A percentile compares a stretch with the other conserved stretches of the same genome.
phyloP scores from a whole-genome alignment of 2,113 vertebrate species.

The Rhineura floridana region DNA sequence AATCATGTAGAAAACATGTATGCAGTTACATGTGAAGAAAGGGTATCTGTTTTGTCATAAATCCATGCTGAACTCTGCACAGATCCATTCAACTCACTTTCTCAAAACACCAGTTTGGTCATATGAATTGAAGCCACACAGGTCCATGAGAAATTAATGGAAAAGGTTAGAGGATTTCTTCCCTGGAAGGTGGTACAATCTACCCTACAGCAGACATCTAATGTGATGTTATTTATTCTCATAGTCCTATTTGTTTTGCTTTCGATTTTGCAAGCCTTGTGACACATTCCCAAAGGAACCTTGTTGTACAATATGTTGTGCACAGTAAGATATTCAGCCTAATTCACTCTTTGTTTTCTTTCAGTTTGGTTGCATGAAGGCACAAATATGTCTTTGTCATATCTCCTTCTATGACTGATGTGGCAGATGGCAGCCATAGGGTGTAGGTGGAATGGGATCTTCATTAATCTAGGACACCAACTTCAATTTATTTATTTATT shows the following conservation, averaged over 20 bases:
- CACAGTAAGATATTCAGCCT: constrained; percentile 75
- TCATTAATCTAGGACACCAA: constrained; percentile 73
- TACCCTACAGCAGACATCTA: constrained; percentile 68
- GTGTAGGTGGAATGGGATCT: constrained; percentile 73
- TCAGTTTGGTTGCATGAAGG: constrained; percentile 72
- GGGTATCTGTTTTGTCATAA: neutral
- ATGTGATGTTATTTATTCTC: constrained; percentile 79
- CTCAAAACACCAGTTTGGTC: neutral
- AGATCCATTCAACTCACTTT: neutral
- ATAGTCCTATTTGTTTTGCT: constrained; percentile 78
- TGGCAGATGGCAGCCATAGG: constrained; percentile 74
- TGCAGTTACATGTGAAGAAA: neutral
- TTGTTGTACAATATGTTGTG: constrained; percentile 72
- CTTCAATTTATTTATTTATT: constrained; percentile 73
- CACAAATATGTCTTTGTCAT: constrained; percentile 72
- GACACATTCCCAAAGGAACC: constrained; percentile 77
- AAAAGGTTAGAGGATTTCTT: constrained; percentile 33
- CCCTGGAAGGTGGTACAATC: constrained; percentile 65
- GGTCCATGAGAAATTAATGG: neutral
- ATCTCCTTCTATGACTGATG: constrained; percentile 75
- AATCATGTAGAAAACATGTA: neutral
- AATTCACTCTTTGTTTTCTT: constrained; percentile 78
- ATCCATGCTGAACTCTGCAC: neutral
- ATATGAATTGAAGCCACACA: neutral
- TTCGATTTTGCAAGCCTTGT: constrained; percentile 75